These are phyloP conservation scores for Brachypodius melanocephalos DNA, from an alignment of 2,113 vertebrate genomes.

Conservation along the genomic window DNA sequence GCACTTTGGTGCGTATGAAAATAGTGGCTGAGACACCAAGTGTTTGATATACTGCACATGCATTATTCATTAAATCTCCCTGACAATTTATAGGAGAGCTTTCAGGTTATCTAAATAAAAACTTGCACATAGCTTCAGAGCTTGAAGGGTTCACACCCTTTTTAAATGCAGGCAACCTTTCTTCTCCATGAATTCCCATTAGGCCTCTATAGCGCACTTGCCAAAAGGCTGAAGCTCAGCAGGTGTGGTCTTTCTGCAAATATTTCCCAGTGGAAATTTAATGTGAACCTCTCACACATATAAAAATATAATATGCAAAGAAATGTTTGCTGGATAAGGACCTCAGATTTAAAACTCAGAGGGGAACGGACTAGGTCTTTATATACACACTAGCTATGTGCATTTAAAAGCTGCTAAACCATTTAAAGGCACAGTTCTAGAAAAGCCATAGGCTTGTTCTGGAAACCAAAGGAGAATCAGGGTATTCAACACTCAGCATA, in stretches of 20 bases:
- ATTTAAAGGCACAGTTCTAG: background rate
- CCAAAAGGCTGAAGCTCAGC: slow-evolving; percentile 28
- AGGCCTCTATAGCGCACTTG: background rate
- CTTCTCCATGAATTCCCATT: background rate
- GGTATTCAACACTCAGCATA: background rate
- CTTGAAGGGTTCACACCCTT: slow-evolving; percentile 2
- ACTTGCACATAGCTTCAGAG: background rate
- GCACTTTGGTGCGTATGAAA: slow-evolving; percentile 36
- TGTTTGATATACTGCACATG: slow-evolving; percentile 18
- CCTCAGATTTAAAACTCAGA: background rate
- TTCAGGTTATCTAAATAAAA: slow-evolving; percentile 40
- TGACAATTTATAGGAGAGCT: slow-evolving; percentile 15
- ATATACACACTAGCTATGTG: background rate
- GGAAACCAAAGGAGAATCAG: background rate
- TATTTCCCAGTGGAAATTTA: background rate
- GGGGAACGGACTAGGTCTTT: background rate
- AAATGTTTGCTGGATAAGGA: background rate
- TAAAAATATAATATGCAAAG: background rate
- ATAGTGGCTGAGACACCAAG: slow-evolving; percentile 26
- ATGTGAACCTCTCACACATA: background rate
- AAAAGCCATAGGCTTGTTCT: background rate
- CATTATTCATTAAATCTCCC: background rate
- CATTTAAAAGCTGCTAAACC: background rate
- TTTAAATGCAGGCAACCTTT: slow-evolving; percentile 11
- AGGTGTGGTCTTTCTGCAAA: slow-evolving; percentile 42